These are phyloP conservation scores for Apotomis betuletana DNA, from an alignment of 2,888 invertebrate genomes.

Conservation along the genomic window DNA sequence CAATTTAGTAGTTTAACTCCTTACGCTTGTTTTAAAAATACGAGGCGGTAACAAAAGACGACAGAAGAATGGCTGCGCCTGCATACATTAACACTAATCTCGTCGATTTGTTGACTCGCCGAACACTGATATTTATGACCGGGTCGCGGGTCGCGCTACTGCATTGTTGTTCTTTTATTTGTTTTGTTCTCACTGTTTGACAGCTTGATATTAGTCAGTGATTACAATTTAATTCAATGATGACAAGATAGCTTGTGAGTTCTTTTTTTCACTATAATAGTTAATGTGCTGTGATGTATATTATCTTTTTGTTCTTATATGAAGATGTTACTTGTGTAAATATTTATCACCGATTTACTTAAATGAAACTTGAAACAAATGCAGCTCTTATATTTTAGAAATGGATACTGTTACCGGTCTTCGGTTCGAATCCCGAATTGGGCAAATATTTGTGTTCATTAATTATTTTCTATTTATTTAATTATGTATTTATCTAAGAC, in stretches of 20 bases:
- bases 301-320: too few species aligned
- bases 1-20: slow-evolving; percentile 32
- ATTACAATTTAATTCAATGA: slow-evolving; percentile 9
- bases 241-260: slow-evolving; percentile 12
- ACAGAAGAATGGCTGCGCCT: slow-evolving; percentile 23
- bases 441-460: too few species aligned
- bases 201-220: slow-evolving; percentile 3
- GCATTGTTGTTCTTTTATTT: slow-evolving; percentile 32
- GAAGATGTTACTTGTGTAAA: too few species aligned
- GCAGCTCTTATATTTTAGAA: too few species aligned
- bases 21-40: slow-evolving; percentile 27
- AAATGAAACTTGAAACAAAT: too few species aligned
- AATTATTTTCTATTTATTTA: too few species aligned
- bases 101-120: slow-evolving; percentile 31
- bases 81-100: slow-evolving; percentile 39
- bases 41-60: slow-evolving; percentile 29
- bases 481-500: too few species aligned
- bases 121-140: slow-evolving; percentile 30
- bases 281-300: too few species aligned
- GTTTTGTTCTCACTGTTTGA: slow-evolving; percentile 26
- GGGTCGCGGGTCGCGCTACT: slow-evolving; percentile 39
- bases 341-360: too few species aligned
- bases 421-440: too few species aligned
- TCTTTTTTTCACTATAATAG: background rate
- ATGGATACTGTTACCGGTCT: too few species aligned